Base-by-base conservation (phyloP, 2,797 vertebrate species). In the Darevskia nairensis region DNA sequence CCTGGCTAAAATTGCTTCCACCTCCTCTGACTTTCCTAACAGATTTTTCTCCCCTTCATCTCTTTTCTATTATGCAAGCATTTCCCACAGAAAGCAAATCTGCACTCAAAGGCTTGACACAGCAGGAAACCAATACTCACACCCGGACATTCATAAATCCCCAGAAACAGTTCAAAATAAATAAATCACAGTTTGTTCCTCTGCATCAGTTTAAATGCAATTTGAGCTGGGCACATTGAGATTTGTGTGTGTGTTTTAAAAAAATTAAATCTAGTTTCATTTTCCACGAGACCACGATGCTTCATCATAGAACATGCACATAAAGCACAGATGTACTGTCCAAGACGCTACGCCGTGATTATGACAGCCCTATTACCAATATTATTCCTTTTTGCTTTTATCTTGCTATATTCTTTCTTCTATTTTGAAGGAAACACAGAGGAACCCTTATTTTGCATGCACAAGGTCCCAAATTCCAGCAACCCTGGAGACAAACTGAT, bases 1-100 rank as follows among this genome's bases (percentile, higher is more conserved):
- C 86, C 86, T 88, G 85, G 92, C 85, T 89, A 90, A 94, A 44
- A 93, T 89, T 86, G 9, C 91, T 80, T 83, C 91, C 91, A 87
- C 89, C 88, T 91, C 86, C 91, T 94, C 92, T 85, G 6, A 89
- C 89, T 94, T 95, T 95, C 94, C 91, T 94, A 94, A 89, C 90
- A 93, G 84, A 93, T 44, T 82, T 50, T 89, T 44, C 91, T 39
- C 64, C n/a, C 32, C 2, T 29, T n/a, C 29, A 29, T 86, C 89
- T 83, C 82, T 91, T 94, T 93, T 93, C 89, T 87, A 29, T 77
- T 86, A 23, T 91, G 89, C 92, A 94, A 95, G 90, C 44, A 0
- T 88, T 95, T 94, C 94, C 93, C 94, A 94, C 78, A 0, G 77
- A 95, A 89, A 6, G 0, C 83, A 87, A 92, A 91, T 91, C 81